These are phyloP conservation scores for Scleropages formosus DNA, from an alignment of 2,797 vertebrate genomes.

Conservation along the genomic window DNA sequence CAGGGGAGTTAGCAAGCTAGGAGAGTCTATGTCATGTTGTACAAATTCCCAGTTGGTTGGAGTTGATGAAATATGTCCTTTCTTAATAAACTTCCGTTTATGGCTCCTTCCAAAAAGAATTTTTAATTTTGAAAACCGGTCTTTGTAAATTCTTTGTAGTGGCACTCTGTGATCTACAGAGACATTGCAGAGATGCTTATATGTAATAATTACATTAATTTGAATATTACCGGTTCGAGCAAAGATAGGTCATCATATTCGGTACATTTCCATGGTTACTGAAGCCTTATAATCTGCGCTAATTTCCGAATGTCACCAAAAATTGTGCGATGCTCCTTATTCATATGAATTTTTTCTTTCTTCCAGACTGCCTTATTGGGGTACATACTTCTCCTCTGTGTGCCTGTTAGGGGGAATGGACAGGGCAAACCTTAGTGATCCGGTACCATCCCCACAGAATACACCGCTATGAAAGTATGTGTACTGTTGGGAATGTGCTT, in stretches of 20 bases:
- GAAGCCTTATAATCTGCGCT: background rate
- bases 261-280: slow-evolving; percentile 38
- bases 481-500: too few relatives aligned
- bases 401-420: too few relatives aligned
- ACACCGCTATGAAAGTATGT: too few relatives aligned
- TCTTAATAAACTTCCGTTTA: background rate
- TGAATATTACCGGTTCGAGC: slow-evolving; percentile 37
- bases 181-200: background rate
- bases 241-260: slow-evolving; percentile 43
- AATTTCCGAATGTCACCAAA: background rate
- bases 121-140: slow-evolving; percentile 16
- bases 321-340: too few relatives aligned
- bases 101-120: background rate
- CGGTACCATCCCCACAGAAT: too few relatives aligned
- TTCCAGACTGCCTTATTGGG: too few relatives aligned
- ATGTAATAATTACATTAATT: slow-evolving; percentile 18
- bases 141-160: slow-evolving; percentile 13
- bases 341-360: too few relatives aligned
- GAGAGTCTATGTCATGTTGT: too few relatives aligned
- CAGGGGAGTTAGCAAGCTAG: too few relatives aligned
- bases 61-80: background rate
- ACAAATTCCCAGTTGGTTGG: too few relatives aligned
- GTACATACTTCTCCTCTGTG: too few relatives aligned
- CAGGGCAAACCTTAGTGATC: too few relatives aligned
- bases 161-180: slow-evolving; percentile 23